Evolutionary conservation across 2,797 vertebrate species (phyloP).

Genomic region (Nyctibius grandis): DNA sequence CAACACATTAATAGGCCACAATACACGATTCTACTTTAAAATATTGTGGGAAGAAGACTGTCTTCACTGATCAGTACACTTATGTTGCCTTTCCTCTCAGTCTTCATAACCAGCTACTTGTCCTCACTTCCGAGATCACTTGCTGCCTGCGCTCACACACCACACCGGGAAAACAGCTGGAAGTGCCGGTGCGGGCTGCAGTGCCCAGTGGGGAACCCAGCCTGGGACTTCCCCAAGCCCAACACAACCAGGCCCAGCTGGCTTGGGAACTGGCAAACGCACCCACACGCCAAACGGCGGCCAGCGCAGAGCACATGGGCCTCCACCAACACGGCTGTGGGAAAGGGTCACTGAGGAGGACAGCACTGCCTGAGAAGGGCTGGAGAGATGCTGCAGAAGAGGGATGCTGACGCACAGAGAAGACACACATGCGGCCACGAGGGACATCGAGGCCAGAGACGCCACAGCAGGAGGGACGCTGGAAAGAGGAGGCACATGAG

Average conservation of each 20-base stretch:
- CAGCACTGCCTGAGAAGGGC: too few relatives aligned
- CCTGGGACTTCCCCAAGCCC: background rate
- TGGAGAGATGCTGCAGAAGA: background rate
- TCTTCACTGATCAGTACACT: background rate
- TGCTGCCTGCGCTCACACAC: rapidly evolving
- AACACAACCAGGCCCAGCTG: background rate
- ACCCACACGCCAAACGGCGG: rapidly evolving
- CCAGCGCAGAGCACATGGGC: background rate
- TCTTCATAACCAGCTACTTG: background rate
- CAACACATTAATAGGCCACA: rapidly evolving
- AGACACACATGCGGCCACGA: rapidly evolving
- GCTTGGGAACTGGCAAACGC: background rate
- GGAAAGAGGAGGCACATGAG: background rate
- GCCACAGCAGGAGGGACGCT: background rate
- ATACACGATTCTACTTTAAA: background rate
- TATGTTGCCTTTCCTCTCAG: rapidly evolving
- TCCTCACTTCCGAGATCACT: background rate
- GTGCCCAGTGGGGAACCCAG: rapidly evolving
- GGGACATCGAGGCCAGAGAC: rapidly evolving
- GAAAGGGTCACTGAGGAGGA: too few relatives aligned
- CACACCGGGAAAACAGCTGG: rapidly evolving
- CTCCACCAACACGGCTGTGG: rapidly evolving
- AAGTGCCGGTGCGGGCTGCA: rapidly evolving
- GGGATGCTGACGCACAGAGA: rapidly evolving
- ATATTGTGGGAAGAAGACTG: rapidly evolving